phyloP scores from a whole-genome alignment of 2,113 vertebrate genomes.

The Astatotilapia flaviijosephi region DNA sequence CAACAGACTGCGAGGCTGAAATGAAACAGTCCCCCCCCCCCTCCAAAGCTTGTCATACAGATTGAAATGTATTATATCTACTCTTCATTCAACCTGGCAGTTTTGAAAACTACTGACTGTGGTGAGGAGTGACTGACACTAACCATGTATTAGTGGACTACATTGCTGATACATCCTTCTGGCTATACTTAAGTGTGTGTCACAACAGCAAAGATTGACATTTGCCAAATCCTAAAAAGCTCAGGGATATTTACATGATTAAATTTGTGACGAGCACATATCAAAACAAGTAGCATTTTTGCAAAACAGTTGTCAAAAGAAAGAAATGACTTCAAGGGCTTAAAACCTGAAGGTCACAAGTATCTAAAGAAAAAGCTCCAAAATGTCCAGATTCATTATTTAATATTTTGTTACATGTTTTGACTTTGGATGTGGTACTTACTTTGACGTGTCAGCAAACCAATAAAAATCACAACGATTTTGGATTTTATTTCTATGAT shows the following conservation, averaged over 20 bases:
- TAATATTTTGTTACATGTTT: background rate
- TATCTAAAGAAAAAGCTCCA: background rate
- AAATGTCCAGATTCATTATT: background rate
- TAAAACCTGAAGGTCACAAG: background rate
- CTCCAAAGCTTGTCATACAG: background rate
- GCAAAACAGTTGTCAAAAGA: constrained; percentile 11
- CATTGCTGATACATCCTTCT: constrained; percentile 10
- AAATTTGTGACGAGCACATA: background rate
- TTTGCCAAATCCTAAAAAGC: constrained; percentile 26
- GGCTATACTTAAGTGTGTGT: background rate
- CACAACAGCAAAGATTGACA: constrained; percentile 16
- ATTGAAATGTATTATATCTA: constrained; percentile 25
- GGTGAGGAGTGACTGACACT: constrained; percentile 18
- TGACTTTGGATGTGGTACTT: background rate
- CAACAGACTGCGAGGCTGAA: background rate
- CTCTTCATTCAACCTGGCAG: constrained; percentile 12
- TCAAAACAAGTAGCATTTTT: background rate
- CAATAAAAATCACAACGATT: background rate
- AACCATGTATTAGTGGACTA: background rate
- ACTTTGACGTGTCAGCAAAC: background rate
- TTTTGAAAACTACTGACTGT: background rate
- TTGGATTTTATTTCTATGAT: background rate
- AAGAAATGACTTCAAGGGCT: background rate
- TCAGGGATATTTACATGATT: constrained; percentile 7
- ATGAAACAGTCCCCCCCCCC: background rate